Conservation (phyloP, 1,140 invertebrate species). For the Olivierus martensii region DNA sequence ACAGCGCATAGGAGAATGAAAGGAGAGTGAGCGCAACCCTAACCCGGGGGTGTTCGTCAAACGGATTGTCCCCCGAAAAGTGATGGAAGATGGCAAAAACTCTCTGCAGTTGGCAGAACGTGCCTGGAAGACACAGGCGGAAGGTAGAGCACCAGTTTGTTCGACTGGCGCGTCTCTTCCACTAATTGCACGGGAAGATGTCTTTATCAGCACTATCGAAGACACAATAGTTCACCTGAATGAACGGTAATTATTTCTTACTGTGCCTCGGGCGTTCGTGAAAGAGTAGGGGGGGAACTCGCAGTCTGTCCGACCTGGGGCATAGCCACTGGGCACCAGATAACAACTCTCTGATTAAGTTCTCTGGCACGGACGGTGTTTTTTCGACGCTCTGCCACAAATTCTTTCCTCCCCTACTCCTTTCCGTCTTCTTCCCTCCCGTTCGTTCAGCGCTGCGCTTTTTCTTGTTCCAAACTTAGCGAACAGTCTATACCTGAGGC, state of each 20-base stretch:
- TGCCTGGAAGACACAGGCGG: conserved; percentile 12
- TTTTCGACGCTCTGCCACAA: background rate
- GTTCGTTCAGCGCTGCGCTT: background rate
- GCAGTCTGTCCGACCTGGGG: background rate
- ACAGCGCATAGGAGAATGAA: no score
- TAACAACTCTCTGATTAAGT: conserved; percentile 14
- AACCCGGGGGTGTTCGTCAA: no score
- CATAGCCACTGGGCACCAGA: conserved; percentile 8
- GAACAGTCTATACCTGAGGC: no score
- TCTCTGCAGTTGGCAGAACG: conserved; percentile 13
- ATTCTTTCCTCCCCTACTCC: conserved; percentile 1
- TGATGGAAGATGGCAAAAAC: no score
- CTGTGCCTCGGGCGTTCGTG: conserved; percentile 9
- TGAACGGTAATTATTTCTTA: conserved; percentile 18
- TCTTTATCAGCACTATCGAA: conserved; percentile 18
- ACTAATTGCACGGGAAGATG: conserved; percentile 18
- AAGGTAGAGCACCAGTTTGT: conserved; percentile 4
- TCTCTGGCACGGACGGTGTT: conserved; percentile 8
- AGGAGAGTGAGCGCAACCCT: no score
- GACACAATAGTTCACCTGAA: conserved; percentile 18
- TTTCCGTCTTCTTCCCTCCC: background rate
- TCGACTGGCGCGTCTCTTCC: conserved; percentile 6
- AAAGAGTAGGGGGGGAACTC: background rate
- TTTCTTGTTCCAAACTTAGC: background rate
- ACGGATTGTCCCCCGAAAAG: no score